Evolutionary conservation across 2,797 vertebrate species (phyloP).

Genomic region (Crax fasciolata): DNA sequence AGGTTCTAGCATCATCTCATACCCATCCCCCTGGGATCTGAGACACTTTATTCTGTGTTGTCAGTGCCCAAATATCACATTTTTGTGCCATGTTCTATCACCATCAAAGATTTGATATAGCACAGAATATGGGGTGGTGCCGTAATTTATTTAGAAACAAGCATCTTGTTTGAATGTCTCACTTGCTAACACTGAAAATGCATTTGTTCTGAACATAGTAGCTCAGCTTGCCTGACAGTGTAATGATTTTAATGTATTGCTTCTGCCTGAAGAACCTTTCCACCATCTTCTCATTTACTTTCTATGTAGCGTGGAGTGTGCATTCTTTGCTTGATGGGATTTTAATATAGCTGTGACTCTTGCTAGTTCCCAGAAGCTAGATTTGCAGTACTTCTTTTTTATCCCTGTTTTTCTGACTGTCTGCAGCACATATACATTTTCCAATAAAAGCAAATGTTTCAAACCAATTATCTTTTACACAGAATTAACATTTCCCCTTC

Average conservation of each 20-base stretch:
- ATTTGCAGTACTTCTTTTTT: neutral
- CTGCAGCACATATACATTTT: neutral
- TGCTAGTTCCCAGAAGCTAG: neutral
- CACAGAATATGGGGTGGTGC: neutral
- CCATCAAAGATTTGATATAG: neutral
- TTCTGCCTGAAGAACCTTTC: neutral
- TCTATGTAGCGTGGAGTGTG: neutral
- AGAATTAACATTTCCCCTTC: neutral
- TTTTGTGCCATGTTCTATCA: neutral
- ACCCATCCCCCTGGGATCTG: neutral
- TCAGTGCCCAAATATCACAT: neutral
- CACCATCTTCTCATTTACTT: neutral
- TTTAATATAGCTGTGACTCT: neutral
- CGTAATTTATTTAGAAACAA: neutral
- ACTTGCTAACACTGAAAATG: neutral
- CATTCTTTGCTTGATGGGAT: neutral
- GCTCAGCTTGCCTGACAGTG: neutral
- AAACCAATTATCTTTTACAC: neutral
- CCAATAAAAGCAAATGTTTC: neutral
- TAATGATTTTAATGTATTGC: neutral
- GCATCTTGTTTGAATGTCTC: neutral
- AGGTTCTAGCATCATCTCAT: accelerated
- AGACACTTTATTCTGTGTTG: neutral
- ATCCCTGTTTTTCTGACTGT: neutral
- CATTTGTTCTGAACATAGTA: neutral